Evolutionary conservation across 2,888 invertebrate species (phyloP).

Genomic region (Lumbricus terrestris): DNA sequence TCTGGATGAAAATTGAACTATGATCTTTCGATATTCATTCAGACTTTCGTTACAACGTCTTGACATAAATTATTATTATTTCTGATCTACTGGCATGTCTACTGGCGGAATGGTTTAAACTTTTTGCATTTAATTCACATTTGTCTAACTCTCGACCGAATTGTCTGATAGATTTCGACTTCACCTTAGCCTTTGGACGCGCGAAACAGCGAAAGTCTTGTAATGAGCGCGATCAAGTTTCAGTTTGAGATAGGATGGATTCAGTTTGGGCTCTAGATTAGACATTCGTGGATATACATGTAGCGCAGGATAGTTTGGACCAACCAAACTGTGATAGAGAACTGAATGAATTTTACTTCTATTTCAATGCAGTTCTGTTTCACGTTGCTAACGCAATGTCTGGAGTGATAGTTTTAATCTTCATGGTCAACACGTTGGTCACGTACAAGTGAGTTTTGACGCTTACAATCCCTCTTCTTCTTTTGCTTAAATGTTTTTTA

Average conservation of each 20-base stretch:
- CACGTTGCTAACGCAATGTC: not conserved
- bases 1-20: too few species aligned
- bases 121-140: too few species aligned
- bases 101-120: too few species aligned
- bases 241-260: too few species aligned
- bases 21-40: too few species aligned
- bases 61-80: too few species aligned
- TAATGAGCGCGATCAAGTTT: too few species aligned
- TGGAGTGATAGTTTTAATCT: not conserved
- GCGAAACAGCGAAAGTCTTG: too few species aligned
- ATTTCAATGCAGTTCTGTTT: not conserved
- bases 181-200: not conserved
- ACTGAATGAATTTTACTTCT: not conserved
- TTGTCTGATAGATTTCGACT: too few species aligned
- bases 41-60: too few species aligned
- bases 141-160: too few species aligned
- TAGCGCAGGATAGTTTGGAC: not conserved
- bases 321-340: not conserved
- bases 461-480: not conserved
- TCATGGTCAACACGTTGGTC: not conserved
- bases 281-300: not conserved
- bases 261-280: not conserved
- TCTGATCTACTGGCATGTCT: too few species aligned
- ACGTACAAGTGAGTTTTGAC: not conserved
- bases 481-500: not conserved